A percentile compares a stretch with the other conserved stretches of the same genome.
These are phyloP conservation scores for Campaea margaritaria DNA, from an alignment of 2,888 invertebrate genomes.

Conservation along the genomic window DNA sequence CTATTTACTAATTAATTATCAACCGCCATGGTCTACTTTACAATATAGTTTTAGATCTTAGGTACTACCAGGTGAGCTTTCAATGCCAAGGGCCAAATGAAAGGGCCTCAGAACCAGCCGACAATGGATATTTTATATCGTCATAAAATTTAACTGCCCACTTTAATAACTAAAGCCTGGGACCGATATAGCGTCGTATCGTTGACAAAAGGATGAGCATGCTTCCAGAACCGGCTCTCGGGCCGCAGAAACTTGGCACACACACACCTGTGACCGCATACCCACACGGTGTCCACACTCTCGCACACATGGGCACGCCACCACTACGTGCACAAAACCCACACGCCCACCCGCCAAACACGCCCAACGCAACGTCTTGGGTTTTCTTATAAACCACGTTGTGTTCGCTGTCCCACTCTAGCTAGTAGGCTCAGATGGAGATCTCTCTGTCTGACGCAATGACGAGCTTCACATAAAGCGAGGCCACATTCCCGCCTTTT, in stretches of 20 bases:
- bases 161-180: slow-evolving; percentile 81
- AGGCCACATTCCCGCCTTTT: slow-evolving; percentile 86
- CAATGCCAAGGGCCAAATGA: slow-evolving; percentile 51
- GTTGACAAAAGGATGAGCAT: slow-evolving; percentile 81
- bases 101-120: slow-evolving; percentile 63
- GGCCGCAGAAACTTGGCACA: slow-evolving; percentile 56
- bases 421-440: slow-evolving; percentile 43
- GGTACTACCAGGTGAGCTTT: slow-evolving; percentile 43
- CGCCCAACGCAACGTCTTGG: slow-evolving; percentile 85
- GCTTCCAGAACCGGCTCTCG: slow-evolving; percentile 54
- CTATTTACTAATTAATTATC: slow-evolving; percentile 19
- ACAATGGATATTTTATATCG: slow-evolving; percentile 77
- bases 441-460: slow-evolving; percentile 76
- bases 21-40: slow-evolving; percentile 13
- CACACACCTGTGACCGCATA: slow-evolving; percentile 68
- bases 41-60: slow-evolving; percentile 15
- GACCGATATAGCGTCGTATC: slow-evolving; percentile 79
- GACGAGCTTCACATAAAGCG: slow-evolving; percentile 85
- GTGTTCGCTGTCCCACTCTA: slow-evolving; percentile 75
- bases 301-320: slow-evolving; percentile 59
- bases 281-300: slow-evolving; percentile 59
- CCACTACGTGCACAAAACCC: slow-evolving; percentile 74
- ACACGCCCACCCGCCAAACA: slow-evolving; percentile 85
- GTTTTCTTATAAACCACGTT: slow-evolving; percentile 86
- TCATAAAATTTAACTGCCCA: slow-evolving; percentile 78